Evolutionary conservation across 2,113 vertebrate genomes (phyloP).

Genomic region (Climacteris rufus): DNA sequence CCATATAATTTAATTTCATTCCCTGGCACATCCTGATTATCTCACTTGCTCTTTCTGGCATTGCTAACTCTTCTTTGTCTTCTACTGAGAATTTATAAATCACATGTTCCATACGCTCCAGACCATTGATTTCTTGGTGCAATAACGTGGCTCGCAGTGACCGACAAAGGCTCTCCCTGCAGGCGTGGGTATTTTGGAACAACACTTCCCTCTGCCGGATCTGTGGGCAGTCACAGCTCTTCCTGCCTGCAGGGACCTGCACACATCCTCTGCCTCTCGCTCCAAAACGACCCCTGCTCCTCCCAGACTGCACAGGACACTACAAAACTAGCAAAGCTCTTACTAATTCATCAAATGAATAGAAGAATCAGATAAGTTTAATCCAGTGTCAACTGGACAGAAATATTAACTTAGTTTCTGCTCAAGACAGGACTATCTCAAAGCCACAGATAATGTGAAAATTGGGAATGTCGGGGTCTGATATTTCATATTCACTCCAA

Average conservation of each 20-base stretch:
- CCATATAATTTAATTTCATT: background rate
- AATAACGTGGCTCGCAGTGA: background rate
- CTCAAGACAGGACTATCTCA: background rate
- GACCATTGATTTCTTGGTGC: background rate
- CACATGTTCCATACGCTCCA: background rate
- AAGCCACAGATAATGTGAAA: background rate
- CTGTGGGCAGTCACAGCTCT: background rate
- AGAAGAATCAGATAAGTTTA: background rate
- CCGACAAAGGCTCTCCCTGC: background rate
- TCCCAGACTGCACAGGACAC: background rate
- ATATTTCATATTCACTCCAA: background rate
- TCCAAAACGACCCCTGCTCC: background rate
- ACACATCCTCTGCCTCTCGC: background rate
- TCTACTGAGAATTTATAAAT: background rate
- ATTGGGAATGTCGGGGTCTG: background rate
- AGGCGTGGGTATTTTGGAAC: background rate
- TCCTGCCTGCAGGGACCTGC: background rate
- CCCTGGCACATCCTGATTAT: background rate
- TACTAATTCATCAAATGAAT: background rate
- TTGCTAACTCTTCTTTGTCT: background rate
- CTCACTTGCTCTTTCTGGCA: background rate
- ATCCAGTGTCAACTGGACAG: background rate
- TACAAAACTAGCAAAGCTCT: background rate
- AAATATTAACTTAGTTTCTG: background rate
- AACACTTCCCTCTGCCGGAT: conserved; percentile 48